Evolutionary conservation across 2,888 invertebrate genomes (phyloP).

Genomic region (Microchrysa polita): DNA sequence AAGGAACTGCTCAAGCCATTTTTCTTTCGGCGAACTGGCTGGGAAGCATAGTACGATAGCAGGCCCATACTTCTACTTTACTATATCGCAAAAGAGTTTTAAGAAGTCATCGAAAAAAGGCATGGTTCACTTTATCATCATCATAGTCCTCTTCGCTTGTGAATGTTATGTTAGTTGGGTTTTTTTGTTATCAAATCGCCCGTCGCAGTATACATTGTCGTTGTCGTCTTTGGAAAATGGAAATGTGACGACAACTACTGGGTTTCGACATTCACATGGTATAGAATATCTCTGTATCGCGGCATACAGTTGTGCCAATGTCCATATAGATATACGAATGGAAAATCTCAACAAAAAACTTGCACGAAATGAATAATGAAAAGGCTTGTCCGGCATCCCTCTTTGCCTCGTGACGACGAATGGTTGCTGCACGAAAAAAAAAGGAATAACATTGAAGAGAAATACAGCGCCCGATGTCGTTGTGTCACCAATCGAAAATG

Average conservation of each 20-base stretch:
- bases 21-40: constrained; percentile 22
- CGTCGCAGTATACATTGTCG: background rate
- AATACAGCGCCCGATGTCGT: constrained; percentile 11
- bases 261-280: constrained; percentile 26
- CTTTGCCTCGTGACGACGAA: too few species aligned
- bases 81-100: constrained; percentile 36
- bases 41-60: constrained; percentile 17
- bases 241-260: constrained; percentile 34
- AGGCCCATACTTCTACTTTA: too few species aligned
- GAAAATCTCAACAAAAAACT: constrained; percentile 14
- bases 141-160: constrained; percentile 9
- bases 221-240: constrained; percentile 35
- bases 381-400: constrained; percentile 5
- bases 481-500: background rate
- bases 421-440: too few species aligned
- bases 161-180: constrained; percentile 5
- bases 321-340: too few species aligned
- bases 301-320: background rate
- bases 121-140: constrained; percentile 42
- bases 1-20: constrained; percentile 36
- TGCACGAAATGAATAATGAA: constrained; percentile 45
- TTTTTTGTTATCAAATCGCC: background rate
- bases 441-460: constrained; percentile 33
- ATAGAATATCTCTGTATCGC: constrained; percentile 26
- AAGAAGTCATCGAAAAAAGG: constrained; percentile 37